Percentiles rank a stretch among this genome's conserved stretches.
Conservation (phyloP, 2,113 vertebrate species). For the Henicopernis longicauda region DNA sequence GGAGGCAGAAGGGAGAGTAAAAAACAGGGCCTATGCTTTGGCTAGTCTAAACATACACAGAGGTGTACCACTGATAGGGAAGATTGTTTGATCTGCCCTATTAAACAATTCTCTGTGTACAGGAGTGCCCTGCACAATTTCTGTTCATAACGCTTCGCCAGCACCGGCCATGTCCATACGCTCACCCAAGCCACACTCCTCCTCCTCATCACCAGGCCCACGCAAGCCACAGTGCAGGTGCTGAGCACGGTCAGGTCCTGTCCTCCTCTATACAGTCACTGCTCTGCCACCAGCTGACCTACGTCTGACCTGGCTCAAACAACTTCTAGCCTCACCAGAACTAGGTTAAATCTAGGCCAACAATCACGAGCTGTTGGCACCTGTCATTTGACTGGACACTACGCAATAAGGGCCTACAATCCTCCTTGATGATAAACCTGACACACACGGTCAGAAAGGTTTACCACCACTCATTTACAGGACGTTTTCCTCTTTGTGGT, state of each 20-base stretch:
- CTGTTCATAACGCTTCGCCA: neutral
- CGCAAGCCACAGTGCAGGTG: accelerated
- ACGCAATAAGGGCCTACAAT: neutral
- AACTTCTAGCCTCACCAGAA: neutral
- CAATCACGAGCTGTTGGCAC: neutral
- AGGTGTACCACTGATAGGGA: neutral
- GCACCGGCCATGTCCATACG: accelerated
- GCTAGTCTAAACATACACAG: neutral
- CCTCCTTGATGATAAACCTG: neutral
- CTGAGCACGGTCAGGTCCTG: neutral
- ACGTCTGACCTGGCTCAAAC: neutral
- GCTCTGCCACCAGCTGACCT: neutral
- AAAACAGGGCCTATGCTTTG: neutral
- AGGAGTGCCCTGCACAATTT: neutral
- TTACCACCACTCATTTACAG: neutral
- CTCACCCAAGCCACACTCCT: neutral
- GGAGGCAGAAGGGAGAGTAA: too few relatives aligned
- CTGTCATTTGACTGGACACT: neutral
- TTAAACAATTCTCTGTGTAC: neutral
- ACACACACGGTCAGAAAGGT: neutral
- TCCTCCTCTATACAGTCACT: neutral
- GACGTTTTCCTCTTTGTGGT: neutral
- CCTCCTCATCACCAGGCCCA: neutral
- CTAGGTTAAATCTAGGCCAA: neutral
- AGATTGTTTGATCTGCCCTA: neutral